Evolutionary conservation across 2,888 invertebrate genomes (phyloP), one percentile per base, ranked within the genome.

Genomic region (Galeopsomyia nigrocyanea): DNA sequence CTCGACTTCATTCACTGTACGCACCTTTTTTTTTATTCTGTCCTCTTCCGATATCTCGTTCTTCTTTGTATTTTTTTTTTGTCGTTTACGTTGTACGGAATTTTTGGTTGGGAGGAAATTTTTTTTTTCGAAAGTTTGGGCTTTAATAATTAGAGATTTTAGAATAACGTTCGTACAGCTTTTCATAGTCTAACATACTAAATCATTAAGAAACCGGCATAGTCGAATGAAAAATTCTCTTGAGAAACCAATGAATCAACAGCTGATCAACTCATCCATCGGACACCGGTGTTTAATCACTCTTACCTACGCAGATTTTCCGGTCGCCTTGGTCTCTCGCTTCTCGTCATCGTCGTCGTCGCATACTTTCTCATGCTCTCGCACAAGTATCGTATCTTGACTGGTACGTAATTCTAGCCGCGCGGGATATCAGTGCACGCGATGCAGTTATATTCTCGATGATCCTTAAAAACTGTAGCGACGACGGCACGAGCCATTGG

Each of bases 391-490:
- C 68, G 61, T 47, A 80, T 80, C 76, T 39, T 39, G 78, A 80
- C 39, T 39, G 39, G 74, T 68, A 76, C n/a, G 84, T 85, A 85
- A 85, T 78, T 75, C 78, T 78, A 85, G 83, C 80, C 77, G 51
- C 66, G 17, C 75, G 73, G 73, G 80, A 80, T 84, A 83, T 83
- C 83, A 78, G 80, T 82, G 80, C 81, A 82, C 80, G 75, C 60
- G 26, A 26, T 47, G 57, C 56, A 76, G 76, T 78, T 77, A 78
- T 68, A 49, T 46, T 58, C 56, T 57, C 51, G 39, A 53, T 53
- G 64, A 70, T 76, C 76, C 80, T 80, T 77, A 79, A 82, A 82
- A 82, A 80, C 71, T 53, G 53, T 77, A 77, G 77, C 78, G 76
- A 79, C 79, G 80, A 31, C 5, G 2, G 31, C 6, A 31, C 57